Evolutionary conservation across 2,888 invertebrate species (phyloP).

Genomic region (Drosophila longiperda): DNA sequence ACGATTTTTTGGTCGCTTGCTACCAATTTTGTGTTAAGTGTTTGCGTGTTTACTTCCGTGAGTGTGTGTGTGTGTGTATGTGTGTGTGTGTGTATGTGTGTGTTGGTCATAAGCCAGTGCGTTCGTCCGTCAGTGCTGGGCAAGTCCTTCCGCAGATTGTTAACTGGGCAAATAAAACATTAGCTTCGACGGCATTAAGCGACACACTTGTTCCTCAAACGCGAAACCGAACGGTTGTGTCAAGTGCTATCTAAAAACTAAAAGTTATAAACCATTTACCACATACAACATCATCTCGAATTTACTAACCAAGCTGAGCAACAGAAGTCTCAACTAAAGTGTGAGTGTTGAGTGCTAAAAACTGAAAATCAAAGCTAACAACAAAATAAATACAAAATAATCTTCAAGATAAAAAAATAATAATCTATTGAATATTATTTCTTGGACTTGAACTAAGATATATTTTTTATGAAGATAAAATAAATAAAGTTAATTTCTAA

Average conservation of each 20-base stretch:
- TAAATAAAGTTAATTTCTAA: background rate
- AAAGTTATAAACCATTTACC: constrained; percentile 21
- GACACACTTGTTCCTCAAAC: constrained; percentile 79
- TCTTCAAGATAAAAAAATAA: background rate
- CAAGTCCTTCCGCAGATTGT: constrained; percentile 79
- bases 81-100: constrained; percentile 37
- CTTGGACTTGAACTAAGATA: too few relatives aligned
- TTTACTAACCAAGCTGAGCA: constrained; percentile 1
- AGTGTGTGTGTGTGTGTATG: constrained; percentile 34
- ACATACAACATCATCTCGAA: constrained; percentile 11
- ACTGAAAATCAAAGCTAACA: background rate
- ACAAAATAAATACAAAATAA: background rate
- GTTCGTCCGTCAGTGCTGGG: constrained; percentile 50
- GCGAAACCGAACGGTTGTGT: constrained; percentile 75
- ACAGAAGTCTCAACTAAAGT: background rate
- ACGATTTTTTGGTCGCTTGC: constrained; percentile 71
- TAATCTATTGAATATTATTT: background rate
- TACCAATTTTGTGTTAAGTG: constrained; percentile 78
- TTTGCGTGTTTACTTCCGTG: constrained; percentile 71
- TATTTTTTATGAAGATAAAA: background rate
- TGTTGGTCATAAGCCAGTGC: constrained; percentile 75
- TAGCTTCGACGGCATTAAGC: constrained; percentile 68
- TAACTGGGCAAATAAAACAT: constrained; percentile 79
- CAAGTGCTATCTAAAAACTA: constrained; percentile 58
- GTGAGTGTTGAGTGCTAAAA: constrained; percentile 22